phyloP scores from a whole-genome alignment of 2,797 vertebrate genomes.

The Crenichthys baileyi region DNA sequence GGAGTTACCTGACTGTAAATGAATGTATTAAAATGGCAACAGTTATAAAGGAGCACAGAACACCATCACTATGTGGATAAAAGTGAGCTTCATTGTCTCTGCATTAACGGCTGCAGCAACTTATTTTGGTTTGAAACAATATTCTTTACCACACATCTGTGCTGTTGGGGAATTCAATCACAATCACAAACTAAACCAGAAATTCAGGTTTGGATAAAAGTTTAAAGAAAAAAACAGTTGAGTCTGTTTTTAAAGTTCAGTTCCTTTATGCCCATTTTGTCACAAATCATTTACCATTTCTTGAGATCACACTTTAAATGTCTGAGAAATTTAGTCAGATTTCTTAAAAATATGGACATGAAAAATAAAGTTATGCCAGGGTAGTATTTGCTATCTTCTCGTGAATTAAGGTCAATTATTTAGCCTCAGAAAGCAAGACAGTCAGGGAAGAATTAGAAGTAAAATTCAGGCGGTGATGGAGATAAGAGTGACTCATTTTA shows the following conservation, averaged over 20 bases:
- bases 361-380: background rate
- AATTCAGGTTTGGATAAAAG: background rate
- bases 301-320: background rate
- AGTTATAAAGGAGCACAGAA: background rate
- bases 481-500: background rate
- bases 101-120: background rate
- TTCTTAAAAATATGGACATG: background rate
- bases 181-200: background rate
- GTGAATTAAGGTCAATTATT: background rate
- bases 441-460: background rate
- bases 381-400: background rate
- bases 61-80: background rate
- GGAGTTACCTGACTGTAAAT: background rate
- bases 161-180: background rate
- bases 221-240: background rate
- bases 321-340: too few species aligned
- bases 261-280: background rate
- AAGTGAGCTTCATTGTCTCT: background rate
- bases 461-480: background rate
- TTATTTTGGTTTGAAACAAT: background rate
- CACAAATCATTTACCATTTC: background rate
- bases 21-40: background rate
- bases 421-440: background rate
- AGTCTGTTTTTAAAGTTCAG: background rate
- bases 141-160: background rate